Conservation (phyloP, 2,113 vertebrate genomes). For the Oophaga pumilio region DNA sequence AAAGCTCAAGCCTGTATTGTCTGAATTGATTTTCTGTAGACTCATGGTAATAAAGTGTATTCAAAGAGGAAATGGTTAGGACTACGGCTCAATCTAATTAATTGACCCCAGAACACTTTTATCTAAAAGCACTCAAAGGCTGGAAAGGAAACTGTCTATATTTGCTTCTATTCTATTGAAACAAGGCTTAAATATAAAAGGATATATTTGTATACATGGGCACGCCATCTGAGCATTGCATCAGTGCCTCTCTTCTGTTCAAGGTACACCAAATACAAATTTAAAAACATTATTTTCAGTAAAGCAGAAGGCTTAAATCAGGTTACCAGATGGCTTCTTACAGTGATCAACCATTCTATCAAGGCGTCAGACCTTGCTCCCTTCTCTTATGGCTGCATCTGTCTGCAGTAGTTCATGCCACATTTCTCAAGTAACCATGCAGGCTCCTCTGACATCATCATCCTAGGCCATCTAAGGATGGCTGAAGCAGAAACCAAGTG, state of each 20-base stretch:
- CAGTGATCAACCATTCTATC: too few species aligned
- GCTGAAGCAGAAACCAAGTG: too few species aligned
- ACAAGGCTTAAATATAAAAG: not conserved
- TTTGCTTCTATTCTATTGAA: not conserved
- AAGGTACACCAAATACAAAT: too few species aligned
- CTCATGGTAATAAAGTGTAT: not conserved
- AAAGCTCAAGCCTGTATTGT: constrained; percentile 20
- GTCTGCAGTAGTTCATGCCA: too few species aligned
- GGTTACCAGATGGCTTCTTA: too few species aligned
- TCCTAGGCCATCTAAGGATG: too few species aligned
- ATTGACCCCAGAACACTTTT: not conserved
- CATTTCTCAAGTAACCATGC: too few species aligned
- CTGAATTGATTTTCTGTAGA: constrained; percentile 9
- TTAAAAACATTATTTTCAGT: too few species aligned
- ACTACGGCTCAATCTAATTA: not conserved
- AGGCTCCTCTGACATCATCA: too few species aligned
- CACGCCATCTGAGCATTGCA: not conserved
- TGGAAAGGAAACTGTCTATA: not conserved
- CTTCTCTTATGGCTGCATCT: too few species aligned
- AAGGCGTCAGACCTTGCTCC: too few species aligned
- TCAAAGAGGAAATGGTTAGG: not conserved
- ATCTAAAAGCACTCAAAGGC: not conserved
- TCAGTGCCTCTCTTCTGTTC: not conserved
- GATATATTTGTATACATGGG: not conserved
- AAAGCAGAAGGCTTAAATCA: too few species aligned